Conservation (phyloP, 2,797 vertebrate species). For the Mareca strepera region DNA sequence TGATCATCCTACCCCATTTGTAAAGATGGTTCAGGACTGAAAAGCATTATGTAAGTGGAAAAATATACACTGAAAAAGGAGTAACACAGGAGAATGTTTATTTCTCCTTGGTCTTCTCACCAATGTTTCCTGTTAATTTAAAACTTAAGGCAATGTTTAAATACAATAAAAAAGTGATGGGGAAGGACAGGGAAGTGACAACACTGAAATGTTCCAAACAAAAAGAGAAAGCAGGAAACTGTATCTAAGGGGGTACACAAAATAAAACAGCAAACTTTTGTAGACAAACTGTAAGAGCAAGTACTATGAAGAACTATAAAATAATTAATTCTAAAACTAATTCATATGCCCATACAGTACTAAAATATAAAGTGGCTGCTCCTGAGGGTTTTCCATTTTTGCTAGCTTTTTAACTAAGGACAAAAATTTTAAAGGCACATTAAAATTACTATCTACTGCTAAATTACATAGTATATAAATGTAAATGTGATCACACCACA, state of each 20-base stretch:
- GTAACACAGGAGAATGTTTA: neutral
- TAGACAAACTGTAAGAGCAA: neutral
- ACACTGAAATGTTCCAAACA: neutral
- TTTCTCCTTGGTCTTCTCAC: neutral
- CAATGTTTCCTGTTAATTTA: neutral
- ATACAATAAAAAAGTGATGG: neutral
- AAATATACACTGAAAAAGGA: neutral
- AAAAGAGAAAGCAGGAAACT: neutral
- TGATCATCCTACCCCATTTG: neutral
- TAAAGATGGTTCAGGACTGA: neutral
- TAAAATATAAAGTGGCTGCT: slow-evolving; percentile 58
- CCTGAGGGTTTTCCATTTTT: slow-evolving; percentile 72
- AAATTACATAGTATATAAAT: slow-evolving; percentile 82
- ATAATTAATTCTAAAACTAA: slow-evolving; percentile 62
- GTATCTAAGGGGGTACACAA: neutral
- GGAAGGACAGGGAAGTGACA: neutral
- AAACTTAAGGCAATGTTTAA: neutral
- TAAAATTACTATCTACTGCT: slow-evolving; percentile 78
- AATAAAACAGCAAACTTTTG: slow-evolving; percentile 6
- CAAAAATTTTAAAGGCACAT: slow-evolving; percentile 74
- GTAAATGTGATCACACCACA: slow-evolving; percentile 80
- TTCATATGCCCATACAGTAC: slow-evolving; percentile 36
- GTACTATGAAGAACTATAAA: neutral
- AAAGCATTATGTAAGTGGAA: neutral
- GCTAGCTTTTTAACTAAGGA: slow-evolving; percentile 79